Conservation (phyloP, 2,797 vertebrate species). For the Synaphobranchus kaupii region DNA sequence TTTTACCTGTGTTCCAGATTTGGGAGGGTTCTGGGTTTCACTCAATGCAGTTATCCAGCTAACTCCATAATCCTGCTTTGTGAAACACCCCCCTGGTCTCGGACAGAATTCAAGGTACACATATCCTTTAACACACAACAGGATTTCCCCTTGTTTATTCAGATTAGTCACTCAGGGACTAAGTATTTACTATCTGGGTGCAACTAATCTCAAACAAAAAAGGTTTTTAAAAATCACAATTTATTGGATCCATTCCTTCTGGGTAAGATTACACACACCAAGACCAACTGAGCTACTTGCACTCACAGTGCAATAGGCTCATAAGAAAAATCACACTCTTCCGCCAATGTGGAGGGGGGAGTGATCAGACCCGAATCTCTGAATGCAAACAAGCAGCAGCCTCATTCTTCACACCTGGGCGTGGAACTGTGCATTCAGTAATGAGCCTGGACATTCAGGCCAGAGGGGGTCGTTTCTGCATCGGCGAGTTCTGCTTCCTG, state of each 20-base stretch:
- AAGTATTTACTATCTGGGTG: not conserved
- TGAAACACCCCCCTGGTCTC: not conserved
- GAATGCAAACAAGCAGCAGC: not conserved
- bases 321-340: not conserved
- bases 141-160: constrained; percentile 18
- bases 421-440: not conserved
- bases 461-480: constrained; percentile 1
- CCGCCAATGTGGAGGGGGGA: not conserved
- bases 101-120: constrained; percentile 38
- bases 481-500: not conserved
- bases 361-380: not conserved
- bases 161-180: not conserved
- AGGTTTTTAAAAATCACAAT: not conserved
- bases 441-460: not conserved
- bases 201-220: not conserved
- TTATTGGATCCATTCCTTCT: constrained; percentile 16
- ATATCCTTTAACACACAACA: not conserved
- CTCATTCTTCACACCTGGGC: not conserved
- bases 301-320: not conserved
- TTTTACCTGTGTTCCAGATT: too few species aligned
- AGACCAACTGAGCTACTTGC: not conserved
- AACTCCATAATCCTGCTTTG: too few species aligned
- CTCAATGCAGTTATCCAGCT: too few species aligned
- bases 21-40: too few species aligned
- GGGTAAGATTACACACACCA: constrained; percentile 26